Percentiles rank a stretch among this genome's conserved stretches.
Conservation (phyloP, 2,113 vertebrate species). For the Phalacrocorax aristotelis region DNA sequence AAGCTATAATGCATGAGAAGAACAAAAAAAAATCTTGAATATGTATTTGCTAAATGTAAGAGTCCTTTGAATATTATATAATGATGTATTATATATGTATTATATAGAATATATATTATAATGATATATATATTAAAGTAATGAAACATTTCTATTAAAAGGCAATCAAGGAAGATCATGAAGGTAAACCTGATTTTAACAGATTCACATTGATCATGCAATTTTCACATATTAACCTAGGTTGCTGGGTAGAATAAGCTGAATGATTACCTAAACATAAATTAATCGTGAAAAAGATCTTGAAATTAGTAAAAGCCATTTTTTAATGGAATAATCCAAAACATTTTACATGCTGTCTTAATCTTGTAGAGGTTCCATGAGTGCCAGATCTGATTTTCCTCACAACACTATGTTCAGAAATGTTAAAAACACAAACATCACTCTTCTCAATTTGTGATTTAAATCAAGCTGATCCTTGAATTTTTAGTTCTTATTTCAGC, state of each 20-base stretch:
- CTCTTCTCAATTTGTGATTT: neutral
- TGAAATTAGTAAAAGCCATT: neutral
- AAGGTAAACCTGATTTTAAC: neutral
- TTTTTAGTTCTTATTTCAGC: neutral
- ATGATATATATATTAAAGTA: neutral
- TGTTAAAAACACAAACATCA: neutral
- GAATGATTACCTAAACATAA: neutral
- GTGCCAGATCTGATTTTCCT: neutral
- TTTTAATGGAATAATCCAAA: neutral
- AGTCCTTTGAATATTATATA: neutral
- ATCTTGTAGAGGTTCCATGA: accelerated
- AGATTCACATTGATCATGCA: neutral
- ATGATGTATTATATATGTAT: neutral
- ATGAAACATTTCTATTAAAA: neutral
- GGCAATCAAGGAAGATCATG: neutral
- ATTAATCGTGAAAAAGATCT: neutral
- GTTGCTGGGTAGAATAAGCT: neutral
- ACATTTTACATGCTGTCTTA: neutral
- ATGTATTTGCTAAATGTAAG: neutral
- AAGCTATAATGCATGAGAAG: neutral
- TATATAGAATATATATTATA: no score
- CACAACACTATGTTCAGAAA: neutral
- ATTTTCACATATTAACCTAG: neutral
- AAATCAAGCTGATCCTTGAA: neutral
- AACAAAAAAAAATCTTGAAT: neutral